Evolutionary conservation across 2,797 vertebrate genomes (phyloP), one percentile per base, ranked within the genome.

Genomic region (Pseudomugil gertrudae): DNA sequence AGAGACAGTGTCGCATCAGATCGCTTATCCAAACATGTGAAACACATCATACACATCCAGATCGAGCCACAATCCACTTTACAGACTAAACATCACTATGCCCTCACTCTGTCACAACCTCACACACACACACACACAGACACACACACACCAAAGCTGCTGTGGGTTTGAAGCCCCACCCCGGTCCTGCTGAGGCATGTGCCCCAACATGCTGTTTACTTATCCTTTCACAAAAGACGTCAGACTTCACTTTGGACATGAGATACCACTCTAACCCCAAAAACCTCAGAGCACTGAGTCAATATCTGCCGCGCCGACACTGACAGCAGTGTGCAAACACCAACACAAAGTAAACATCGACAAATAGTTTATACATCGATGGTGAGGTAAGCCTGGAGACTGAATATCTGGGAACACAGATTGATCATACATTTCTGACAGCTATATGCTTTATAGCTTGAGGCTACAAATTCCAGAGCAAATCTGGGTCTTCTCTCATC

Each of bases 161-260:
- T 78, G 78, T 65, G 71, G 79, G 70, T 90, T 85, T 54, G 11
- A 70, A 69, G 66, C 69, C 69, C 55, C 72, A 74, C 76, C 78
- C 68, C 66, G 47, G 82, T 83, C 66, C 70, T 87, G 80, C 64
- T 50, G 11, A 78, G 74, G 78, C 75, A 75, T 89, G 82, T 88
- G 87, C 84, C 84, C 68, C 78, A 84, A 86, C 81, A 80, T 9
- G 77, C 69, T 87, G 85, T 91, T 92, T 90, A 90, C 83, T 80
- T 89, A 81, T 73, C 43, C 71, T 81, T 79, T 84, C 51, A 89
- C 79, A 90, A 88, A 89, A 87, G 87, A 89, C 57, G 30, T 54
- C 69, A 60, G 76, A 69, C 72, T 57, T 84, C 80, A 55, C 86
- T 35, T 76, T 65, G 70, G 57, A 72, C 83, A 62, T 57, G 32